A percentile compares a stretch with the other conserved stretches of the same genome.
These are phyloP conservation scores for Rostratula benghalensis DNA, from an alignment of 2,113 vertebrate species.

Conservation along the genomic window DNA sequence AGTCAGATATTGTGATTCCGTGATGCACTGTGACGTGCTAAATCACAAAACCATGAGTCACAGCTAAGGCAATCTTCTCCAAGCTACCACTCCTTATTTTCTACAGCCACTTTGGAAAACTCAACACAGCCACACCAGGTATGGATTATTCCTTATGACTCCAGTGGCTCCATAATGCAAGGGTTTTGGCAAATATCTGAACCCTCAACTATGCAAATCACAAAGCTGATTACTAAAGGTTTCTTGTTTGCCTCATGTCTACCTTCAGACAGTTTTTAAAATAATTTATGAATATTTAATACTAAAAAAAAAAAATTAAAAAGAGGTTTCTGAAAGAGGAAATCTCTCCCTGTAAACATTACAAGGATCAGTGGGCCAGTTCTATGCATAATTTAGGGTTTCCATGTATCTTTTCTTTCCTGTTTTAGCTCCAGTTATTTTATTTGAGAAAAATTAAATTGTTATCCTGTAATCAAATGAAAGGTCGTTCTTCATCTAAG, in stretches of 20 bases:
- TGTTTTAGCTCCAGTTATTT: neutral
- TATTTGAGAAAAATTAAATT: neutral
- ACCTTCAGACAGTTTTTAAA: neutral
- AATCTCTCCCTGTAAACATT: neutral
- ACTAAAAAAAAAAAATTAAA: neutral
- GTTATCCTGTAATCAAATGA: neutral
- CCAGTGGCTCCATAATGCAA: neutral
- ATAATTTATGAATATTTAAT: neutral
- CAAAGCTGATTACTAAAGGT: neutral
- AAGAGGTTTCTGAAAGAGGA: neutral
- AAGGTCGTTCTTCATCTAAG: neutral
- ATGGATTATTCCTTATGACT: neutral
- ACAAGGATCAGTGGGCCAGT: neutral
- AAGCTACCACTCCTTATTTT: neutral
- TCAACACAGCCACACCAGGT: neutral
- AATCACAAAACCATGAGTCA: neutral
- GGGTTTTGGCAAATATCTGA: neutral
- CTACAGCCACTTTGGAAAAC: neutral
- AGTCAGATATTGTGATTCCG: neutral
- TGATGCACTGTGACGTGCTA: fast-evolving
- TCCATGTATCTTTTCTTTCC: neutral
- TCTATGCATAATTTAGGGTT: neutral
- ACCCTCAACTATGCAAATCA: neutral
- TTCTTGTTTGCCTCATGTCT: neutral
- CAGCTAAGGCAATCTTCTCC: neutral